These are phyloP conservation scores for Micropterix aruncella DNA, from an alignment of 2,888 invertebrate genomes.

Conservation along the genomic window DNA sequence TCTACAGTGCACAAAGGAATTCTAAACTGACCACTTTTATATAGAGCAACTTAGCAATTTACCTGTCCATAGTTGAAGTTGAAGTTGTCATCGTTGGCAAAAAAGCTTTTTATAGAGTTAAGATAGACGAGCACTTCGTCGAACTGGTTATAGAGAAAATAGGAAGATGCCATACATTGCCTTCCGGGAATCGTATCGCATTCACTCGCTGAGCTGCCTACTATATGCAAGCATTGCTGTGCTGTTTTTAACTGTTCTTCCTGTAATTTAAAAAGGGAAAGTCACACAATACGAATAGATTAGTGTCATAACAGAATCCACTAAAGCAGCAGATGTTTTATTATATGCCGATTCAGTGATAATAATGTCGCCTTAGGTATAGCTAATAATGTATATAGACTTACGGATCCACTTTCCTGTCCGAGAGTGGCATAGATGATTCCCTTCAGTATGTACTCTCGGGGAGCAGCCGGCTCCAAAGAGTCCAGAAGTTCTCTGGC, in stretches of 20 bases:
- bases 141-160: constrained; percentile 87
- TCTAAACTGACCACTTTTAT: background rate
- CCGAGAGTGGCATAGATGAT: constrained; percentile 90
- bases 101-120: constrained; percentile 94
- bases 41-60: constrained; percentile 1
- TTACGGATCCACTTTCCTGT: constrained; percentile 81
- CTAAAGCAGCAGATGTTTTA: constrained; percentile 1
- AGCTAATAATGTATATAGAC: constrained; percentile 18
- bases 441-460: constrained; percentile 93
- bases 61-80: constrained; percentile 78
- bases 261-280: too few relatives aligned
- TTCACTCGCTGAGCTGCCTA: constrained; percentile 92
- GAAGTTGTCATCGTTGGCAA: constrained; percentile 76
- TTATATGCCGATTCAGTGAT: too few relatives aligned
- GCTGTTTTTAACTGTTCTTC: constrained; percentile 89
- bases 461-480: constrained; percentile 82
- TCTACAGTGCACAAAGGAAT: background rate
- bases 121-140: constrained; percentile 94
- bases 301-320: background rate
- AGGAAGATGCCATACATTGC: constrained; percentile 97
- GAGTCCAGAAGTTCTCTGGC: constrained; percentile 83
- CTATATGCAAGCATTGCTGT: constrained; percentile 91
- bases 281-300: too few relatives aligned
- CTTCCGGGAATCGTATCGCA: constrained; percentile 96
- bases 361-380: too few relatives aligned